Percentiles rank a stretch among this genome's conserved stretches.
These are phyloP conservation scores for Centropus unirufus DNA, from an alignment of 2,113 vertebrate genomes.

Conservation along the genomic window DNA sequence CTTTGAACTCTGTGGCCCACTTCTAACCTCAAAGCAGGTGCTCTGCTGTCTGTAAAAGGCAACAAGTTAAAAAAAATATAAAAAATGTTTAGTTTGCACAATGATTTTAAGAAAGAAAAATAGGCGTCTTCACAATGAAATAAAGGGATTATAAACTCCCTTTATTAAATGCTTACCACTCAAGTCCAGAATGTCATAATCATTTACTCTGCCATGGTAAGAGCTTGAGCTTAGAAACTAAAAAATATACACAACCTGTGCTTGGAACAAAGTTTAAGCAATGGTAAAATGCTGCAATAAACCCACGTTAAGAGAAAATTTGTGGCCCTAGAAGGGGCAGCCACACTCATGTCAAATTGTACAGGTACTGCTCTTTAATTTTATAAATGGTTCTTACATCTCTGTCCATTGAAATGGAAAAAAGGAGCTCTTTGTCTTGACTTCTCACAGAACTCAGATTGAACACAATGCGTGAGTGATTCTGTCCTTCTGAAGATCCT, in stretches of 20 bases:
- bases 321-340: not conserved
- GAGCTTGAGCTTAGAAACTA: not conserved
- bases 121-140: not conserved
- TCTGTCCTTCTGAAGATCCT: constrained; percentile 86
- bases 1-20: not conserved
- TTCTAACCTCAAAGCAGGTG: not conserved
- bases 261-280: not conserved
- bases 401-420: constrained; percentile 97
- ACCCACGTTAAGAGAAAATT: not conserved
- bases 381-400: constrained; percentile 77
- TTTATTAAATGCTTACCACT: not conserved
- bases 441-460: constrained; percentile 83
- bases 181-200: not conserved
- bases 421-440: constrained; percentile 81
- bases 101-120: not conserved
- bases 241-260: not conserved
- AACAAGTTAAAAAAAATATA: not conserved
- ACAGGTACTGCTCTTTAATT: not conserved
- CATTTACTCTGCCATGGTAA: not conserved
- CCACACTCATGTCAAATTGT: not conserved
- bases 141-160: not conserved
- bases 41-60: not conserved
- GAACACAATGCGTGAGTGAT: constrained; percentile 93
- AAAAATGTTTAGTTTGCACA: not conserved
- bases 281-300: not conserved